Percentiles rank a stretch among this genome's conserved stretches.
These are phyloP conservation scores for Priocnemis perturbator DNA, from an alignment of 2,888 invertebrate genomes.

Conservation along the genomic window DNA sequence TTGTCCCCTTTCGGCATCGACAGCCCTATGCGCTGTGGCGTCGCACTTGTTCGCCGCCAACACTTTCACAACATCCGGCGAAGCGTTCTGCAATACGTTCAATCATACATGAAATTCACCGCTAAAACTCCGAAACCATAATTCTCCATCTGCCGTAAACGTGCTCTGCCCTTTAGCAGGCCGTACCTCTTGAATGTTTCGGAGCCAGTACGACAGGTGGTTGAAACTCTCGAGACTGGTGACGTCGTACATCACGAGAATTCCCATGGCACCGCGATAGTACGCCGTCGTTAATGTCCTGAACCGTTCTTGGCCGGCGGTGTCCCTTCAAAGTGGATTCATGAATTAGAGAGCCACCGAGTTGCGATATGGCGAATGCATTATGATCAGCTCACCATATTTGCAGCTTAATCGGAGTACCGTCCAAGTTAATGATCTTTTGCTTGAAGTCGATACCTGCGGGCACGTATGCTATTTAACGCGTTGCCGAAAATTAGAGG, in stretches of 20 bases:
- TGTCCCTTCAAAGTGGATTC: slow-evolving; percentile 82
- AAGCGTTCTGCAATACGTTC: slow-evolving; percentile 82
- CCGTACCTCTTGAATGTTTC: slow-evolving; percentile 90
- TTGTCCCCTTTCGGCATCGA: slow-evolving; percentile 87
- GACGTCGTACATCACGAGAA: slow-evolving; percentile 92
- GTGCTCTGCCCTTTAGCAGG: not conserved
- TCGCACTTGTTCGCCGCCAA: slow-evolving; percentile 92
- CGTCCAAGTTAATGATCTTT: slow-evolving; percentile 91
- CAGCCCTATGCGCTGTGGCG: slow-evolving; percentile 84
- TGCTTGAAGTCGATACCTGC: slow-evolving; percentile 93
- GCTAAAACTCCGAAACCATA: not conserved
- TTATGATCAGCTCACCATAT: slow-evolving; percentile 77
- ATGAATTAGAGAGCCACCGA: not conserved
- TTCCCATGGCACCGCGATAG: slow-evolving; percentile 94
- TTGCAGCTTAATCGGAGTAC: slow-evolving; percentile 89
- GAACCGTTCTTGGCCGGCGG: slow-evolving; percentile 87
- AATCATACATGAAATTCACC: not conserved
- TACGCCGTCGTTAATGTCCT: slow-evolving; percentile 91
- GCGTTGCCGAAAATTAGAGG: not conserved
- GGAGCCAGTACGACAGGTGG: slow-evolving; percentile 92
- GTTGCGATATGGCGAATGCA: not conserved
- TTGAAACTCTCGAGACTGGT: slow-evolving; percentile 93
- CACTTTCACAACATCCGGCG: slow-evolving; percentile 90
- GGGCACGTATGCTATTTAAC: slow-evolving; percentile 54
- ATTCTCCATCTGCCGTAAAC: not conserved